These are phyloP conservation scores for Herpailurus yagouaroundi DNA, from an alignment of 2,113 vertebrate genomes.

Conservation along the genomic window DNA sequence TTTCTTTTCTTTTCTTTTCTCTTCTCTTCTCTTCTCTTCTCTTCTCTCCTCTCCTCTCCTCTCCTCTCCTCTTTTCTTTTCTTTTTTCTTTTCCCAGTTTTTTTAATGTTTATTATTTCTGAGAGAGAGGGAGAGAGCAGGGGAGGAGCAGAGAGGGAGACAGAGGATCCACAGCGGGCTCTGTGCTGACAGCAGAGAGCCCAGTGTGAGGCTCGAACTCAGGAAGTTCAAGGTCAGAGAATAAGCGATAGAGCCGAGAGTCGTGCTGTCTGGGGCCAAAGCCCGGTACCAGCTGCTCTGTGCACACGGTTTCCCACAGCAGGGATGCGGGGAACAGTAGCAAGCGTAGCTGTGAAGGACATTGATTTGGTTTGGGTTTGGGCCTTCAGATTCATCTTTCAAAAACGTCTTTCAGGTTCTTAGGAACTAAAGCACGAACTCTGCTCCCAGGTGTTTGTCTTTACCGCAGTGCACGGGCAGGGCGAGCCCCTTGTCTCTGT, in stretches of 20 bases:
- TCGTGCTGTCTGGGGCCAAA: background rate
- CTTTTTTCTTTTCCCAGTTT: no score
- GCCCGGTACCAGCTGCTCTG: rapidly evolving
- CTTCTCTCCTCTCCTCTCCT: rapidly evolving
- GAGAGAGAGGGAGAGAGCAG: no score
- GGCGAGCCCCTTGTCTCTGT: background rate
- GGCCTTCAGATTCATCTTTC: background rate
- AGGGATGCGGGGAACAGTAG: background rate
- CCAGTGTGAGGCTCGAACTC: no score
- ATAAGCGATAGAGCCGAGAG: background rate
- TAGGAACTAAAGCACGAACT: background rate
- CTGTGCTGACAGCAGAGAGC: no score
- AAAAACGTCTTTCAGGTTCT: background rate
- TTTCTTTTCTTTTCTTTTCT: no score
- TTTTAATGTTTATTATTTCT: no score
- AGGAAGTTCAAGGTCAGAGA: background rate
- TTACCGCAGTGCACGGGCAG: background rate
- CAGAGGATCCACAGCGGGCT: no score
- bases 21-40: rapidly evolving
- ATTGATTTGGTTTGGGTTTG: background rate
- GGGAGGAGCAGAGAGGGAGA: no score
- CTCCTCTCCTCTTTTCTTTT: rapidly evolving
- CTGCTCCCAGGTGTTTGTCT: background rate
- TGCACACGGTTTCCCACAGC: rapidly evolving
- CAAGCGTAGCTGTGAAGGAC: background rate